phyloP scores from a whole-genome alignment of 2,113 vertebrate species.

The Scartelaos histophorus region DNA sequence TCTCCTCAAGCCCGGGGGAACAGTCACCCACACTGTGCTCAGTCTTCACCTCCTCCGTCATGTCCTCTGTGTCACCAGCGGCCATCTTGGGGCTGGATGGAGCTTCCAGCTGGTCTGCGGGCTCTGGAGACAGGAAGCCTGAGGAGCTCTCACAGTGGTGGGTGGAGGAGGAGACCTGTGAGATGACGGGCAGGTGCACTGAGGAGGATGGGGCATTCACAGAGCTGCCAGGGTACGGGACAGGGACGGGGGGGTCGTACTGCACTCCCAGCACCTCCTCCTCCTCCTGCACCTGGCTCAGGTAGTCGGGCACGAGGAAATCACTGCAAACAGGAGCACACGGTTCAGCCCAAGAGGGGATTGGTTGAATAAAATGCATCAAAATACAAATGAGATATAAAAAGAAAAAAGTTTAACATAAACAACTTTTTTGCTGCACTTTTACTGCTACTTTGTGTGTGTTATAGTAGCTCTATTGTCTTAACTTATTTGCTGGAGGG shows the following conservation, averaged over 20 bases:
- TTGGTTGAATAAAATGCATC: not conserved
- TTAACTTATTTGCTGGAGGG: not conserved
- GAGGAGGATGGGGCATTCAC: slow-evolving; percentile 79
- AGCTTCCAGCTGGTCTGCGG: slow-evolving; percentile 85
- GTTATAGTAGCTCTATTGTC: not conserved
- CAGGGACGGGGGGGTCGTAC: slow-evolving; percentile 73
- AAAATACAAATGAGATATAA: not conserved
- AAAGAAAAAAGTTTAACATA: not conserved
- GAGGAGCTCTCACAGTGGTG: slow-evolving; percentile 90
- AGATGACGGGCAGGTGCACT: slow-evolving; percentile 79
- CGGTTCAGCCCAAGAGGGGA: not conserved
- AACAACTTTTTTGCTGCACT: too few relatives aligned
- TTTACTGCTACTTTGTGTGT: not conserved
- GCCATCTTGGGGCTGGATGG: slow-evolving; percentile 80
- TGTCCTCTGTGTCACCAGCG: slow-evolving; percentile 38
- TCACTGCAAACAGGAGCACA: slow-evolving; percentile 78
- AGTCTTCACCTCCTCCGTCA: slow-evolving; percentile 78
- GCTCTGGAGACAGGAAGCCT: slow-evolving; percentile 78
- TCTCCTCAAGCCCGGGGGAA: slow-evolving; percentile 76
- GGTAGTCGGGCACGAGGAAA: slow-evolving; percentile 98
- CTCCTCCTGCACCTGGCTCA: slow-evolving; percentile 96
- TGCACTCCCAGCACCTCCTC: slow-evolving; percentile 88
- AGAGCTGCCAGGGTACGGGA: slow-evolving; percentile 71
- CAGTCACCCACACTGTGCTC: slow-evolving; percentile 60
- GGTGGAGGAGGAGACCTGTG: slow-evolving; percentile 96